These are phyloP conservation scores for Phasianus colchicus DNA, from an alignment of 2,113 vertebrate genomes.

Conservation along the genomic window DNA sequence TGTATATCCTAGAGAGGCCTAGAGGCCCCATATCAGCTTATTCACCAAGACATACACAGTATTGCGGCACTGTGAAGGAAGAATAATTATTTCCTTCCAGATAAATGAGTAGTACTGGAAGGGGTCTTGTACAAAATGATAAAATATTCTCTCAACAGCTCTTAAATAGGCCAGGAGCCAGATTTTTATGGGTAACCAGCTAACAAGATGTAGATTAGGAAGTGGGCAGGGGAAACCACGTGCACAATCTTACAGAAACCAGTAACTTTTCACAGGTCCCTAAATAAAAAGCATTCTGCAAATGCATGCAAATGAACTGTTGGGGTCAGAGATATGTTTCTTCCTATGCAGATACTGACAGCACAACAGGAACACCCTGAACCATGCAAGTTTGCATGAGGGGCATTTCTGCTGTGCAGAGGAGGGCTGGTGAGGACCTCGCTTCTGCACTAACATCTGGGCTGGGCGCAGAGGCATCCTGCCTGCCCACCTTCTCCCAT, in stretches of 20 bases:
- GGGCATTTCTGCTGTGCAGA: neutral
- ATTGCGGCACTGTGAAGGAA: neutral
- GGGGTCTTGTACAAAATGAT: neutral
- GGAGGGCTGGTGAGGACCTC: neutral
- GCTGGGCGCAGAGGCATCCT: neutral
- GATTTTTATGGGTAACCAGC: neutral
- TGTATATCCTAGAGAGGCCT: neutral
- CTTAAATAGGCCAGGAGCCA: neutral
- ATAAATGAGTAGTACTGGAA: neutral
- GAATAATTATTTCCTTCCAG: neutral
- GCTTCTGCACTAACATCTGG: neutral
- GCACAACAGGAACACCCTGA: neutral
- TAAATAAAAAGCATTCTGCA: neutral
- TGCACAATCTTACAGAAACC: neutral
- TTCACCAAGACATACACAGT: neutral
- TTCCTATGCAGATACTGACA: neutral
- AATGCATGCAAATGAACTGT: neutral
- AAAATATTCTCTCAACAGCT: neutral
- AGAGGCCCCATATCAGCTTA: neutral
- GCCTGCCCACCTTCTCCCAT: constrained; percentile 31
- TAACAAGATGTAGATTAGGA: neutral
- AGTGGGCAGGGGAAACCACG: neutral
- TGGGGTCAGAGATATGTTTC: neutral
- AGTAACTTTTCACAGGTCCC: neutral
- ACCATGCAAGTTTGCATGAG: neutral